Evolutionary conservation across 2,888 invertebrate genomes (phyloP), one percentile per base, ranked within the genome.

Genomic region (Cheilosia vulpina): DNA sequence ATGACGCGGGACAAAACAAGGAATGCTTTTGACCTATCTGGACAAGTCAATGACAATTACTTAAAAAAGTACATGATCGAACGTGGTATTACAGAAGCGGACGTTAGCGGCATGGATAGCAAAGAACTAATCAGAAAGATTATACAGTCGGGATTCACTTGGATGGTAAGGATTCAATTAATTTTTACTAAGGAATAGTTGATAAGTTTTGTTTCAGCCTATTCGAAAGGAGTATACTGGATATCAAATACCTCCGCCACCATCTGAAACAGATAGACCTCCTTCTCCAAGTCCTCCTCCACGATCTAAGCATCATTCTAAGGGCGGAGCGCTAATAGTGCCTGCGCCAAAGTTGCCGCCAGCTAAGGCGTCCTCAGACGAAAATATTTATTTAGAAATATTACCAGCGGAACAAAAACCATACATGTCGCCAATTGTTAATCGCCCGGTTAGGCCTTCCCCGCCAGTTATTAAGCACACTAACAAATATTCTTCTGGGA

Each of bases 61-160:
- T 63, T 90, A 11, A 89, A 89, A 58, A 90, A 90, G 76, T 90
- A 90, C 58, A 89, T 90, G 89, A 90, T 91, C 63, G 90, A 90
- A 81, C 88, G 88, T 2, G 90, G 90, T 15, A 91, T 90, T 1
- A 83, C 87, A 2, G 91, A 91, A 57, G 89, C 89, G 45, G 90
- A 91, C 27, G 82, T 90, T 15, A 87, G 78, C 5, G 88, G 89
- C 17, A 90, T 91, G 75, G 88, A 88, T 1, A 88, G 82, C 0
- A 89, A 89, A 68, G 91, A 90, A 9, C 73, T 90, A 19, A 87
- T 90, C 27, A 88, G 84, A 55, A 90, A 88, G 21, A 90, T 90
- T 75, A 88, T 90, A 0, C 90, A 90, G 38, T 90, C 90, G 2
- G 89, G 89, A 50, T 90, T 82, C 24, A 91, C 90, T 1, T 90